A percentile compares a stretch with the other conserved stretches of the same genome.
phyloP scores from a whole-genome alignment of 2,113 vertebrate genomes.

The Apistogramma diplotaenia region DNA sequence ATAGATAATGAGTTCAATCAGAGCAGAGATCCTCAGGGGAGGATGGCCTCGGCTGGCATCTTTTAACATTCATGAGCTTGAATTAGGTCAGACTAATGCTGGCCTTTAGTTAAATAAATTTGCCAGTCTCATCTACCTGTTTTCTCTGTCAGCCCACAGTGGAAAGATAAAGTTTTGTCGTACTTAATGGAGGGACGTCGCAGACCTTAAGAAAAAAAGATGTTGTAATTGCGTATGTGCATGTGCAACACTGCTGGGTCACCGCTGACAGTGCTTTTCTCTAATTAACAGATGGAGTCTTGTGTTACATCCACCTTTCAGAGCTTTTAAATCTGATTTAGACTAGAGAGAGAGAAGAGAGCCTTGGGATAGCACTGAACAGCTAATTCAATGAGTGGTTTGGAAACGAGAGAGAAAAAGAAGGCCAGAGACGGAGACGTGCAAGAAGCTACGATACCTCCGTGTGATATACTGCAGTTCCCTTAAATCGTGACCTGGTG shows the following conservation, averaged over 20 bases:
- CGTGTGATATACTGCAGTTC: neutral
- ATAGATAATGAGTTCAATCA: neutral
- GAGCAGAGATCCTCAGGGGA: neutral
- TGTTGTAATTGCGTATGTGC: neutral
- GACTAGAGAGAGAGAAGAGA: conserved; percentile 4
- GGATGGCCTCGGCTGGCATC: neutral
- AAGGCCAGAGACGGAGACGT: neutral
- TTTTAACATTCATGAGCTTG: neutral
- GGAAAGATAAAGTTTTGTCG: too few species aligned
- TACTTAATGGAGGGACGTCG: neutral
- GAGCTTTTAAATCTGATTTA: conserved; percentile 40
- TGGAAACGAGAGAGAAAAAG: conserved; percentile 1
- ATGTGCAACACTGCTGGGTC: neutral
- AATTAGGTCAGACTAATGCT: neutral
- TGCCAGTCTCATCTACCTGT: neutral
- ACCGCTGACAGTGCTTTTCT: neutral
- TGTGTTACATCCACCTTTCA: conserved; percentile 10
- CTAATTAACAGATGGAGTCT: neutral
- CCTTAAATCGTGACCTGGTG: neutral
- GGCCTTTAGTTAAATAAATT: neutral
- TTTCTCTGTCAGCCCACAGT: neutral
- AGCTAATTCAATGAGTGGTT: conserved; percentile 31
- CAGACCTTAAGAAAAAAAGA: neutral
- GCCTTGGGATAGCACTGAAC: conserved; percentile 1
- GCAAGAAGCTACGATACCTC: neutral